A percentile compares a stretch with the other conserved stretches of the same genome.
Conservation (phyloP, 2,113 vertebrate species). For the Caranx melampygus region DNA sequence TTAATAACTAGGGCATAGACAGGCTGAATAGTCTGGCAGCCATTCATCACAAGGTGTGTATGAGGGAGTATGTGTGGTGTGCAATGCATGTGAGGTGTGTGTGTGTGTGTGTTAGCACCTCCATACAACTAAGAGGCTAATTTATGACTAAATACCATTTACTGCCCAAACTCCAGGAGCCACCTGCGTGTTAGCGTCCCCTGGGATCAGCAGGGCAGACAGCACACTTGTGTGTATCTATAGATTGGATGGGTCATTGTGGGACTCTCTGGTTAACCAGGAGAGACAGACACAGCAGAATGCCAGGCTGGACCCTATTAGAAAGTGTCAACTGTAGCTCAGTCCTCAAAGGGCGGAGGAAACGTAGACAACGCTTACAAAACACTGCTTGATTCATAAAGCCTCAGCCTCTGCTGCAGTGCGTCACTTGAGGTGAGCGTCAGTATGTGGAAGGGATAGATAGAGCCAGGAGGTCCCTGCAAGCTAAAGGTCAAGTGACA, state of each 20-base stretch:
- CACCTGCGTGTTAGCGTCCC: slow-evolving; percentile 39
- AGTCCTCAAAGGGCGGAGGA: slow-evolving; percentile 50
- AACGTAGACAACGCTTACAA: slow-evolving; percentile 37
- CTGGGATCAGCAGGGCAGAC: slow-evolving; percentile 15
- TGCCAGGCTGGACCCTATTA: slow-evolving; percentile 54
- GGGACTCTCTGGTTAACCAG: slow-evolving; percentile 46
- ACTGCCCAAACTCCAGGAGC: slow-evolving; percentile 24
- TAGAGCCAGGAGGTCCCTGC: slow-evolving; percentile 52
- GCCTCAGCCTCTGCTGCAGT: slow-evolving; percentile 34
- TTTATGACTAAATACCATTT: slow-evolving; percentile 64
- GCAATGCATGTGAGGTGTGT: slow-evolving; percentile 42
- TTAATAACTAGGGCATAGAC: slow-evolving; percentile 82
- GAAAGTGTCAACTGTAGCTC: slow-evolving; percentile 47
- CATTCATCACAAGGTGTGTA: slow-evolving; percentile 77
- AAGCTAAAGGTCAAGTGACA: slow-evolving; percentile 74
- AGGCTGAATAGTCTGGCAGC: slow-evolving; percentile 65
- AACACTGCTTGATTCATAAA: slow-evolving; percentile 44
- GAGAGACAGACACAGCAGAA: slow-evolving; percentile 39
- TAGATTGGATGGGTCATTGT: slow-evolving; percentile 46
- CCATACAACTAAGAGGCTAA: slow-evolving; percentile 43
- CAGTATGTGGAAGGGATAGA: slow-evolving; percentile 48
- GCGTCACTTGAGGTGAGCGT: slow-evolving; percentile 57
- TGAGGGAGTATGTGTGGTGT: slow-evolving; percentile 44
- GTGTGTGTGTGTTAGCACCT: slow-evolving; percentile 45
- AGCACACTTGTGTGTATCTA: slow-evolving; percentile 11